Evolutionary conservation across 1,140 invertebrate species (phyloP).

Genomic region (Aphis gossypii): DNA sequence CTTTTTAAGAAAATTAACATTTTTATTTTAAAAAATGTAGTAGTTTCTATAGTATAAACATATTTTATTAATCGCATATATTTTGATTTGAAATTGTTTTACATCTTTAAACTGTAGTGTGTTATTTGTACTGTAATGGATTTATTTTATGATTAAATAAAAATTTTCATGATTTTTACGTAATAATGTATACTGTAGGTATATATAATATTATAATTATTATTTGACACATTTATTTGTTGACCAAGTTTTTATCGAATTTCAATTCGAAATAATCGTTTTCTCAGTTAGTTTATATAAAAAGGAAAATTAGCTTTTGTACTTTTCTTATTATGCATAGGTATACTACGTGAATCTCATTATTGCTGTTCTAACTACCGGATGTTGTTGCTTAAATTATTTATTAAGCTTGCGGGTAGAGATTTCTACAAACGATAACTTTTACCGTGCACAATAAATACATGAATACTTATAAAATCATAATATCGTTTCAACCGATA

Average conservation of each 20-base stretch:
- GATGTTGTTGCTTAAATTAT: constrained; percentile 11
- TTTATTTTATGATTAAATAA: too few species aligned
- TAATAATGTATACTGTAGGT: neutral
- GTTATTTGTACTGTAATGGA: neutral
- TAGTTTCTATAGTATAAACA: neutral
- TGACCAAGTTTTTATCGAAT: neutral
- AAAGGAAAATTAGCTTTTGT: neutral
- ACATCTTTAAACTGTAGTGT: neutral
- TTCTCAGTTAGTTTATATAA: neutral
- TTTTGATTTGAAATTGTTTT: neutral
- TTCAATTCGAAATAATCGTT: neutral
- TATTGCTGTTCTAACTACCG: neutral
- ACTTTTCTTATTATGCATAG: neutral
- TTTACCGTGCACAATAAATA: constrained; percentile 3
- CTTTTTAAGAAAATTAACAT: too few species aligned
- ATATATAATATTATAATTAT: neutral
- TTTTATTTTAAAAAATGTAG: neutral
- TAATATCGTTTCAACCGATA: neutral
- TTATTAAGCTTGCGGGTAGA: neutral
- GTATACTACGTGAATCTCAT: neutral
- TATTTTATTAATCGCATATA: neutral
- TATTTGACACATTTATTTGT: neutral
- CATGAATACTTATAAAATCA: neutral
- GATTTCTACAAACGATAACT: neutral
- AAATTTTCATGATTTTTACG: neutral